Conservation (phyloP, 2,888 invertebrate species). For the Hirtodrosophila trivittata region DNA sequence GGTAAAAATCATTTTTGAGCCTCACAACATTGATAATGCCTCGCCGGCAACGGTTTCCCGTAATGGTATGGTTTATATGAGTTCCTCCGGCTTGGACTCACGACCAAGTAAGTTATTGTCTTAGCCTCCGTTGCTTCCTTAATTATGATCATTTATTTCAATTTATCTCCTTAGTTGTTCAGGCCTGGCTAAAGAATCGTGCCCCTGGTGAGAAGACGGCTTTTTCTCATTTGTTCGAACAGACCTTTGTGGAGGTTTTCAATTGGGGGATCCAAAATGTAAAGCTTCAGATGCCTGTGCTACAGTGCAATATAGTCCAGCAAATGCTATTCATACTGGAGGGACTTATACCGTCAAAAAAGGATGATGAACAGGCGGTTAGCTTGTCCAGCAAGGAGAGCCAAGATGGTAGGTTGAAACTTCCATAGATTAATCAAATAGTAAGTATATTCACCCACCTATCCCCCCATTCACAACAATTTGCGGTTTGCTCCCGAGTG, state of each 20-base stretch:
- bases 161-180: slow-evolving; percentile 86
- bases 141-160: too few species aligned
- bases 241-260: slow-evolving; percentile 89
- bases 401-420: slow-evolving; percentile 84
- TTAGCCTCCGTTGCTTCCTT: background rate
- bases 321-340: slow-evolving; percentile 94
- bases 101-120: slow-evolving; percentile 87
- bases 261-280: slow-evolving; percentile 94
- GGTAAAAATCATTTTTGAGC: slow-evolving; percentile 98
- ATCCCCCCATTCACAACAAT: slow-evolving; percentile 19
- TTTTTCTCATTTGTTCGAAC: slow-evolving; percentile 90
- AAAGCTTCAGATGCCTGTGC: slow-evolving; percentile 91
- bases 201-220: slow-evolving; percentile 86
- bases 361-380: slow-evolving; percentile 86
- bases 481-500: slow-evolving; percentile 20
- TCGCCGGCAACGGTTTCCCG: slow-evolving; percentile 98
- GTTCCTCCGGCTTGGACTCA: slow-evolving; percentile 97
- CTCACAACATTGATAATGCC: slow-evolving; percentile 98
- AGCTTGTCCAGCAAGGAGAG: slow-evolving; percentile 84
- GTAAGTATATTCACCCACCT: too few species aligned
- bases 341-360: slow-evolving; percentile 91
- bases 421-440: too few species aligned
- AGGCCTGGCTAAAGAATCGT: slow-evolving; percentile 91
- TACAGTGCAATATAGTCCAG: slow-evolving; percentile 95
- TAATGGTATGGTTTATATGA: slow-evolving; percentile 98